Evolutionary conservation across 2,797 vertebrate genomes (phyloP).

Genomic region (Zenarchopterus dispar): DNA sequence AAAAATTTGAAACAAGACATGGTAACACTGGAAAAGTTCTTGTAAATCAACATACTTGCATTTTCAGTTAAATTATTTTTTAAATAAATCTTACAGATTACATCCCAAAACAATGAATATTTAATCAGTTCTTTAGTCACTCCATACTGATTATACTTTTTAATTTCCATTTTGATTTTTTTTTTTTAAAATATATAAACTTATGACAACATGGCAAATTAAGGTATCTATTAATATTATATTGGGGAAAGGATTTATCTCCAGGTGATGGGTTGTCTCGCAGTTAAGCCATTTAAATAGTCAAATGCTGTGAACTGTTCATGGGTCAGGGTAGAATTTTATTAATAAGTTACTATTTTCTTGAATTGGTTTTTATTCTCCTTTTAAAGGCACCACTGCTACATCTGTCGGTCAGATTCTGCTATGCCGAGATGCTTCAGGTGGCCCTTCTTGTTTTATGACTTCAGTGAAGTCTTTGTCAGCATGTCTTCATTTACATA

Average conservation of each 20-base stretch:
- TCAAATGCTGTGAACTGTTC: constrained; percentile 1
- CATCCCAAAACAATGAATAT: not conserved
- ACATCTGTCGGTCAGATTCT: constrained; percentile 57
- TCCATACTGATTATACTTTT: not conserved
- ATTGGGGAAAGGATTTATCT: constrained; percentile 5
- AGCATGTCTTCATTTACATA: constrained; percentile 18
- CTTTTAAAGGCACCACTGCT: constrained; percentile 12
- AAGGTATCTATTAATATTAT: constrained; percentile 19
- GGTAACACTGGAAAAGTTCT: too few relatives aligned
- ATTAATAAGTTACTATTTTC: constrained; percentile 2
- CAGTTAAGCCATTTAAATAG: constrained; percentile 50
- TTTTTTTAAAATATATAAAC: not conserved
- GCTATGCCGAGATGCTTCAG: constrained; percentile 59
- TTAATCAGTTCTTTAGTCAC: not conserved
- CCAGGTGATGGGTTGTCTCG: constrained; percentile 11
- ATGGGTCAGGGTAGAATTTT: constrained; percentile 13
- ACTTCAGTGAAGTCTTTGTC: constrained; percentile 81
- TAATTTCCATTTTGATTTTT: constrained; percentile 3
- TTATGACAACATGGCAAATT: not conserved
- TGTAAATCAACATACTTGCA: not conserved
- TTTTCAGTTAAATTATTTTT: not conserved
- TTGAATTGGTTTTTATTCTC: constrained; percentile 25
- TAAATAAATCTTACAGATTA: not conserved
- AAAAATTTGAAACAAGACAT: not conserved
- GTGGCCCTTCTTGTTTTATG: constrained; percentile 69